Evolutionary conservation across 2,113 vertebrate species (phyloP).

Genomic region (Bujurquina vittata): DNA sequence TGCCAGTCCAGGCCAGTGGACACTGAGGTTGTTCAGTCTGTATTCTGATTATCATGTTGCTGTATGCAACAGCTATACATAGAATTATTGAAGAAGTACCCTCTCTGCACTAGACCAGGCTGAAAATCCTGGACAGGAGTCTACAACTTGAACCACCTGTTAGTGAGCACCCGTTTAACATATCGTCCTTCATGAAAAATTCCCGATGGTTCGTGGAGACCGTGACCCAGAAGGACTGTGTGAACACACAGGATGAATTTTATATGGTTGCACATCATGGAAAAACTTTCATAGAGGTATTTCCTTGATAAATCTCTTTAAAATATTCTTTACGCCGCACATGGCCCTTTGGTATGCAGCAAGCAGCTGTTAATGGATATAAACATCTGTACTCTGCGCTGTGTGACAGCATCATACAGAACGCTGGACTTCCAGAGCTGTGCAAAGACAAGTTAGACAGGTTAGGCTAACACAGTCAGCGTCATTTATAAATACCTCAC

Average conservation of each 20-base stretch:
- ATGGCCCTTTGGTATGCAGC: too few species aligned
- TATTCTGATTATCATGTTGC: neutral
- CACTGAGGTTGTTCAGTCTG: neutral
- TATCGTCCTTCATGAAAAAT: neutral
- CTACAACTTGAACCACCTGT: conserved; percentile 9
- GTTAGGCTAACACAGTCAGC: neutral
- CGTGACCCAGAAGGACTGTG: neutral
- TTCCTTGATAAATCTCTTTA: neutral
- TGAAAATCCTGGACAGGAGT: too few species aligned
- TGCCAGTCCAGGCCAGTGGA: neutral
- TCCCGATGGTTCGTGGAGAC: neutral
- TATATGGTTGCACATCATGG: neutral
- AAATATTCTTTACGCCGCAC: neutral
- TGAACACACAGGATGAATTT: neutral
- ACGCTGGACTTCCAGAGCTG: neutral
- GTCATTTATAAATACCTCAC: neutral
- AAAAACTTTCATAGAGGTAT: neutral
- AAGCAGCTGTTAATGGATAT: too few species aligned
- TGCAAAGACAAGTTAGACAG: neutral
- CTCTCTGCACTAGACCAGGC: neutral
- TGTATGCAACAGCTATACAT: neutral
- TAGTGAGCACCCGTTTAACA: conserved; percentile 3
- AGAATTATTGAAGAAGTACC: too few species aligned
- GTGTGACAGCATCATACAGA: neutral
- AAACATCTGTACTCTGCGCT: neutral